These are phyloP conservation scores for Orchesella cincta DNA, from an alignment of 1,140 invertebrate genomes.

Conservation along the genomic window DNA sequence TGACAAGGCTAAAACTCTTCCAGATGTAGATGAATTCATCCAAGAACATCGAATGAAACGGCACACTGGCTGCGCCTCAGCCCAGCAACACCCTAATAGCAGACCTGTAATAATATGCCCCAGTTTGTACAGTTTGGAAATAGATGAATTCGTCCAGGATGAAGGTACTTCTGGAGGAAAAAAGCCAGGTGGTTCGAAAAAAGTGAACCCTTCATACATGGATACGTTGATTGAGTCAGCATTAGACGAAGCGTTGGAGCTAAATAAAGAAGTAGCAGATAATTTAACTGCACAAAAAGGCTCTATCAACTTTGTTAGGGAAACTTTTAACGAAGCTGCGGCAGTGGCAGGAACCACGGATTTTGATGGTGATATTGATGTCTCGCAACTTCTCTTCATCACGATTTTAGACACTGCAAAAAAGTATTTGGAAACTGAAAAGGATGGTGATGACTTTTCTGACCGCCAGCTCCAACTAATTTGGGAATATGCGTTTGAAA, in stretches of 20 bases:
- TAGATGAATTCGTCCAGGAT: not conserved
- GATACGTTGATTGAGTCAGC: not conserved
- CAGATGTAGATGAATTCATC: not conserved
- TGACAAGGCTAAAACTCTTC: not conserved
- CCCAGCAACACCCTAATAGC: not conserved
- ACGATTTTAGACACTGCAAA: constrained; percentile 14
- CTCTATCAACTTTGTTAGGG: not conserved
- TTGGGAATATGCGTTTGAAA: not conserved
- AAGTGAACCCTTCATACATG: not conserved
- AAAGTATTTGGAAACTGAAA: not conserved
- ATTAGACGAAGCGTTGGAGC: not conserved
- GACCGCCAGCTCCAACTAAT: not conserved
- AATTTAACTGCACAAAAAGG: not conserved
- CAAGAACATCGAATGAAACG: not conserved
- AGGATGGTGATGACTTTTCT: not conserved
- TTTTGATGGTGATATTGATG: not conserved
- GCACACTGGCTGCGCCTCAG: not conserved
- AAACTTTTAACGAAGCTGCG: constrained; percentile 16
- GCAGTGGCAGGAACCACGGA: not conserved
- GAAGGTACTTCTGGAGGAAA: not conserved
- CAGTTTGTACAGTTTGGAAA: constrained; percentile 31
- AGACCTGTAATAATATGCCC: constrained; percentile 4
- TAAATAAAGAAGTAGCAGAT: not conserved
- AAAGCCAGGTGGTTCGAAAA: not conserved
- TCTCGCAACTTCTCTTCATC: constrained; percentile 32